Evolutionary conservation across 2,888 invertebrate species (phyloP).

Genomic region (Vandiemenella viatica): DNA sequence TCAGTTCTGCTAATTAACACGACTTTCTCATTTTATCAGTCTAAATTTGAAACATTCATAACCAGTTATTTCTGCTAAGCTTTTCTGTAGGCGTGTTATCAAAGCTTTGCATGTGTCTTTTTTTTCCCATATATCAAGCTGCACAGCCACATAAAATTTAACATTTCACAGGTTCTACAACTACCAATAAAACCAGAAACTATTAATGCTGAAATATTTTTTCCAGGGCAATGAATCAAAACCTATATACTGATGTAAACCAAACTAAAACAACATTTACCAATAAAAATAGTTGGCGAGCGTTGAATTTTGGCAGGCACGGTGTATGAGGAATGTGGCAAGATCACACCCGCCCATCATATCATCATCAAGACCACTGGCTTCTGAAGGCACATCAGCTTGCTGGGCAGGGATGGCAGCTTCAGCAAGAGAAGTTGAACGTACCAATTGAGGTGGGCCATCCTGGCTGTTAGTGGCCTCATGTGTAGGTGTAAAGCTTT

Average conservation of each 20-base stretch:
- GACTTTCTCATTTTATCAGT: no score
- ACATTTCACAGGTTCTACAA: not conserved
- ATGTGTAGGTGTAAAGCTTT: constrained; percentile 8
- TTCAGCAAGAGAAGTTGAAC: constrained; percentile 7
- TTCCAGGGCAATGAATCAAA: not conserved
- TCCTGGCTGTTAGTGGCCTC: not conserved
- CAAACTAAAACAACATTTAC: constrained; percentile 30
- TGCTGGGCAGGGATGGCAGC: no score
- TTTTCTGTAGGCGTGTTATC: no score
- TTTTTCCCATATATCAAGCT: no score
- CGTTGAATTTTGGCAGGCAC: constrained; percentile 76
- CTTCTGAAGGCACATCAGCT: not conserved
- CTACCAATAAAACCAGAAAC: not conserved
- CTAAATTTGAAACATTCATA: no score
- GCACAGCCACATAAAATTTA: no score
- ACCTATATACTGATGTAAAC: not conserved
- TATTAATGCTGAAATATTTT: no score
- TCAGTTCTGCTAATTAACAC: no score
- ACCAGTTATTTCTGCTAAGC: no score
- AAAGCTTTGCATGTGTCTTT: no score
- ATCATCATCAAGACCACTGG: not conserved
- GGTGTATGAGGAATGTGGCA: constrained; percentile 75
- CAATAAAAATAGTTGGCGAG: constrained; percentile 96
- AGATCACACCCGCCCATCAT: constrained; percentile 40
- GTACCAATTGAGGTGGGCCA: not conserved